Base-by-base conservation (phyloP, 2,797 vertebrate genomes). In the Enoplosus armatus region DNA sequence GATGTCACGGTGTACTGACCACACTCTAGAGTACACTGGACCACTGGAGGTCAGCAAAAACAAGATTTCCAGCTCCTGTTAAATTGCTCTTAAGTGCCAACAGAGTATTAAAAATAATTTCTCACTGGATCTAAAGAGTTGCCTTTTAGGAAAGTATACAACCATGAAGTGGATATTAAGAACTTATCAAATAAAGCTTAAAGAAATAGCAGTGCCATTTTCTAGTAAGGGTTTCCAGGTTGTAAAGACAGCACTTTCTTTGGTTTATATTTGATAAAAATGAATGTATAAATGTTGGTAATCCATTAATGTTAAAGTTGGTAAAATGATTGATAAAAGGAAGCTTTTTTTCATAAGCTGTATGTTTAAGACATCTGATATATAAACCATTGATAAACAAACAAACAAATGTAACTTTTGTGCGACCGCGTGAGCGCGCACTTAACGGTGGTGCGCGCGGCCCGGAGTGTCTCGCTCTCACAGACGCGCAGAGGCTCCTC, bases 361-460 rank as follows among this genome's bases (percentile, higher is more conserved):
- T n/a, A n/a, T n/a, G n/a, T n/a, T n/a, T n/a, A n/a, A n/a, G n/a
- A n/a, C n/a, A n/a, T n/a, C n/a, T n/a, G n/a, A n/a, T n/a, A n/a
- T n/a, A n/a, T n/a, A n/a, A n/a, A n/a, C n/a, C n/a, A n/a, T n/a
- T n/a, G n/a, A n/a, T n/a, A n/a, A n/a, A n/a, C n/a, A n/a, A n/a
- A n/a, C n/a, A n/a, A n/a, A n/a, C n/a, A n/a, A n/a, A 58, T 24
- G 1, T 1, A 73, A 41, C 43, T 35, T 10, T 26, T 12, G 10
- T 24, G 43, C 6, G 4, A 1, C 3, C 26, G 20, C 65, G 77
- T 56, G 90, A 51, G 55, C 62, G 85, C 88, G 90, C 86, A 53
- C 12, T 55, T 20, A 29, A 6, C 20, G 35, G 15, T 2, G 0
- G 8, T 55, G 84, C 81, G 82, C 86, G 84, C 83, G 70, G 22